Evolutionary conservation across 92 coral and sea anemone genomes (phyloP), one percentile per base, ranked within the genome.

Genomic region (Diadumene lineata): DNA sequence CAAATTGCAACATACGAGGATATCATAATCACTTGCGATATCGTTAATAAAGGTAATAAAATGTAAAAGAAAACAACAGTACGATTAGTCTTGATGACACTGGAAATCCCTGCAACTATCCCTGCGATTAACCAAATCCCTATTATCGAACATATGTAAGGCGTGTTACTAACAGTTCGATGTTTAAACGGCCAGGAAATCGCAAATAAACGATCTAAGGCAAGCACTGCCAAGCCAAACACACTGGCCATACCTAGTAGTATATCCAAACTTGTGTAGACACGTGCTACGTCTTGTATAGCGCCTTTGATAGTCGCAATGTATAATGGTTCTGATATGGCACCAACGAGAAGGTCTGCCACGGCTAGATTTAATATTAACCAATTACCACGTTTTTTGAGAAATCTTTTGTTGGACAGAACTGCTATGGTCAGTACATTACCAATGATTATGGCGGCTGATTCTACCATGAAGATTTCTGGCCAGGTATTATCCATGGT

Each of bases 341-440:
- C 60, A 10, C 79, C 79, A 27, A 74, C 66, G 16, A 74, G 70
- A 1, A 74, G 18, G 62, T 74, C 79, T 16, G 79, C 79, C 21
- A 74, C 70, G 11, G 79, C 79, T n/a, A 74, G 44, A 31, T 74
- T 74, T 6, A 74, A 60, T 0, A 74, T 74, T 16, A 74, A 70
- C 79, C 79, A 74, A 44, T 74, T 74, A 32, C 79, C 79, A 9
- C 79, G 58, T 24, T 74, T 74, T n/a, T 74, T 60, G 9, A 74
- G 70, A 23, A 64, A 74, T n/a, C 31, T 21, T 2, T 62, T 64
- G 60, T 74, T 60, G 16, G 79, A 43, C 43, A 74, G 44, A 10
- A 63, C 79, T 18, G 50, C 79, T 46, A 74, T 74, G 38, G 79
- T 74, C 18, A 74, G 28, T 13, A 74, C 29, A 63, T 74, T 74